A percentile compares a stretch with the other conserved stretches of the same genome.
Conservation (phyloP, 35 echinoderm and acorn worm genomes). For the Nesometra sesokonis region DNA sequence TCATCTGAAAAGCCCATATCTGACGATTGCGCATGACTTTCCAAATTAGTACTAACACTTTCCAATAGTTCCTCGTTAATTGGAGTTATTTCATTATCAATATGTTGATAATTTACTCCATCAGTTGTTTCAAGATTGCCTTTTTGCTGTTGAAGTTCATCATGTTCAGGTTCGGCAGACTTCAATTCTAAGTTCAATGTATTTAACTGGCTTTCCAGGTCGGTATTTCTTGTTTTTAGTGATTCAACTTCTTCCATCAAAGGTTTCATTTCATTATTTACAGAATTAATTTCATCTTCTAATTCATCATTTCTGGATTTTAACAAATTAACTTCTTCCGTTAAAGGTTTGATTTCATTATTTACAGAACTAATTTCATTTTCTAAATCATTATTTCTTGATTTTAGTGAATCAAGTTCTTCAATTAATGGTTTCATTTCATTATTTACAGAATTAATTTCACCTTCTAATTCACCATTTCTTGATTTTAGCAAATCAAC, state of each 20-base stretch:
- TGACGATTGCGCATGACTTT: background rate
- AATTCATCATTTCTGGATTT: background rate
- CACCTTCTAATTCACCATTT: too few relatives aligned
- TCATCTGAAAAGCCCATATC: background rate
- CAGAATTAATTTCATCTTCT: background rate
- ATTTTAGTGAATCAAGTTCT: too few relatives aligned
- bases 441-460: too few relatives aligned
- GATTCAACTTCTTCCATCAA: background rate
- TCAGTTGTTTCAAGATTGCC: background rate
- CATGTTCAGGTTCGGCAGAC: background rate
- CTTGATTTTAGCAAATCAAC: too few relatives aligned
- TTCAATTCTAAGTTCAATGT: background rate
- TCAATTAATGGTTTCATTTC: too few relatives aligned
- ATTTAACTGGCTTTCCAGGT: background rate
- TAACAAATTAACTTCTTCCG: too few relatives aligned
- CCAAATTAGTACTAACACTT: background rate
- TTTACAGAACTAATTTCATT: too few relatives aligned
- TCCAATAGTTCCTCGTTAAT: background rate
- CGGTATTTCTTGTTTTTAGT: background rate
- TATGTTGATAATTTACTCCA: background rate
- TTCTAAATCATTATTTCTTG: too few relatives aligned
- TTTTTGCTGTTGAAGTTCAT: slow-evolving; percentile 1
- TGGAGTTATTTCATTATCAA: background rate
- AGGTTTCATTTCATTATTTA: background rate
- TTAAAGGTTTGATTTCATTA: too few relatives aligned